Evolutionary conservation across 2,888 invertebrate genomes (phyloP).

Genomic region (Drosophila eohydei): DNA sequence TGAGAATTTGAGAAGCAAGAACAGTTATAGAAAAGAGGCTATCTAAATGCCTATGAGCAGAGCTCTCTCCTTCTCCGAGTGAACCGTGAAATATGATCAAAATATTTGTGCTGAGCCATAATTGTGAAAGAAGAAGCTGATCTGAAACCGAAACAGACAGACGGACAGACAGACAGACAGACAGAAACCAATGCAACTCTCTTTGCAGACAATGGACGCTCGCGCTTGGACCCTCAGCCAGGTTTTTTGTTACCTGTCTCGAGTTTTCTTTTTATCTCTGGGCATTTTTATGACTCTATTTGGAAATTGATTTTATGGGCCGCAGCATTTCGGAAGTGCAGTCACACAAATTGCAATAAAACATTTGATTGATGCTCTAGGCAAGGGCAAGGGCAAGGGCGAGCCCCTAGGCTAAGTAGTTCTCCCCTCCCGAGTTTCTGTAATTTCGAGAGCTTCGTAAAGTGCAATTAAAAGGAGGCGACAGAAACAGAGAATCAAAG

Average conservation of each 20-base stretch:
- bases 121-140: conserved; percentile 55
- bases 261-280: conserved; percentile 12
- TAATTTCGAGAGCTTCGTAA: conserved; percentile 9
- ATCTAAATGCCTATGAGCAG: conserved; percentile 26
- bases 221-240: conserved; percentile 49
- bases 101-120: conserved; percentile 71
- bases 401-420: conserved; percentile 17
- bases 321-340: conserved; percentile 59
- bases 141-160: conserved; percentile 12
- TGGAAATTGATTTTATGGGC: conserved; percentile 67
- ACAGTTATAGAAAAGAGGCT: conserved; percentile 64
- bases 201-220: conserved; percentile 35
- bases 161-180: background rate
- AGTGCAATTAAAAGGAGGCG: conserved; percentile 42
- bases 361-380: conserved; percentile 53
- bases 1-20: conserved; percentile 74
- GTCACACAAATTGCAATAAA: conserved; percentile 60
- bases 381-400: background rate
- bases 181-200: conserved; percentile 29
- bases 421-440: background rate
- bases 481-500: conserved; percentile 59
- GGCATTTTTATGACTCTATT: conserved; percentile 71
- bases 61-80: conserved; percentile 23
- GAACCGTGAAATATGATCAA: conserved; percentile 80
- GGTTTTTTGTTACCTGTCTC: conserved; percentile 70